Conservation (phyloP, 2,113 vertebrate genomes). For the Morone saxatilis region DNA sequence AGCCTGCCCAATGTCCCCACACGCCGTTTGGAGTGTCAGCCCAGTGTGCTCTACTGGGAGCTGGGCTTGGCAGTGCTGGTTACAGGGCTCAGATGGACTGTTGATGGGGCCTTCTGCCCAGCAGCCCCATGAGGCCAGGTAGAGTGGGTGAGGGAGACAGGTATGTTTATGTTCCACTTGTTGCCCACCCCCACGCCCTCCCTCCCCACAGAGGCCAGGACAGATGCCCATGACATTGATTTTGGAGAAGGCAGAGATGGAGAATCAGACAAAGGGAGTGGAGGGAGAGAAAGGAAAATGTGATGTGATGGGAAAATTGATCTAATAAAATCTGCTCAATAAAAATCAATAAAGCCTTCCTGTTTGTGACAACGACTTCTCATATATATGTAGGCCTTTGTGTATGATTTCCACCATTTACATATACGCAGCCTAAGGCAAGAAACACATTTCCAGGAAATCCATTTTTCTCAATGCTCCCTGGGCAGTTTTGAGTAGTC, state of each 20-base stretch:
- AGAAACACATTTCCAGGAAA: conserved; percentile 69
- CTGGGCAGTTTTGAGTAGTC: conserved; percentile 56
- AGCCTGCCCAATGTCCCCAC: conserved; percentile 46
- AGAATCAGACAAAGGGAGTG: conserved; percentile 33
- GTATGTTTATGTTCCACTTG: conserved; percentile 78
- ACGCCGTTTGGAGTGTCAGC: conserved; percentile 70
- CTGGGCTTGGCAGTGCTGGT: conserved; percentile 71
- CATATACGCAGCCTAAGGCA: conserved; percentile 58
- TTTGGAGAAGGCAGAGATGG: conserved; percentile 37
- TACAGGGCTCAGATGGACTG: conserved; percentile 76
- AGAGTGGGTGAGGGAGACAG: conserved; percentile 63
- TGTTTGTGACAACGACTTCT: conserved; percentile 45
- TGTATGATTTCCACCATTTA: conserved; percentile 53
- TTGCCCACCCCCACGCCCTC: conserved; percentile 49
- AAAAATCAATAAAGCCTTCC: conserved; percentile 56
- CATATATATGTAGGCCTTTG: conserved; percentile 21
- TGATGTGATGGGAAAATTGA: conserved; percentile 50
- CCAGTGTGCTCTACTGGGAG: conserved; percentile 68
- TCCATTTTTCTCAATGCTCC: conserved; percentile 56
- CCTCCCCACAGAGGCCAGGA: conserved; percentile 36
- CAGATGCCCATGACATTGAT: conserved; percentile 65
- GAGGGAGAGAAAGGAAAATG: conserved; percentile 31
- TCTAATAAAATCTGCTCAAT: conserved; percentile 50
- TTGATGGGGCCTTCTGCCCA: conserved; percentile 78
- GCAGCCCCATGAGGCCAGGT: conserved; percentile 65